Base-by-base conservation (phyloP, 2,113 vertebrate genomes). In the Piaya cayana region DNA sequence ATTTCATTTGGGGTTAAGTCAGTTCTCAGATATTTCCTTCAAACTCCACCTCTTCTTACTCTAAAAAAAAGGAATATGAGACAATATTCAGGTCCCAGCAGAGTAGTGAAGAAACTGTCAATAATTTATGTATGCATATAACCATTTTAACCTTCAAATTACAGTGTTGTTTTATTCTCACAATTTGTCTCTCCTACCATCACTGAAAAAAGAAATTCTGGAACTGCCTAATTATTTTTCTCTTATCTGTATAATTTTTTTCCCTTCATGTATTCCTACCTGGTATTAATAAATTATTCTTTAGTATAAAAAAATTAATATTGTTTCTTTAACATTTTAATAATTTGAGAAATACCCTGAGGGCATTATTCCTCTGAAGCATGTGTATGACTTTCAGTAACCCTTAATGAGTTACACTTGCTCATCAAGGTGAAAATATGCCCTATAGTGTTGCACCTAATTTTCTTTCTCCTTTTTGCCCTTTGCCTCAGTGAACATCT, bases 351-450 rank as follows among this genome's bases (percentile, higher is more conserved):
- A 93, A 90, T 81, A 81, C 72, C 80, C 78, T 75, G 17, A 93
- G 45, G 82, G 21, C n/a, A 92, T 82, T 92, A 79, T 86, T 90
- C 63, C 36, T 79, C 65, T 14, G 8, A 94, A 94, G 63, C 14
- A 13, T 12, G 18, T 19, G 9, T 47, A 65, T 88, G 92, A 93
- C 85, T 94, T 96, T 93, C 79, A 94, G 26, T 64, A 96, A 76
- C n/a, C 76, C 53, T 45, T 81, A 93, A 96, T 75, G 79, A 96
- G 76, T 95, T 95, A 52, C 16, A 81, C 79, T 78, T 90, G 63
- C 47, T 95, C 79, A 95, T 92, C 96, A 95, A 97, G 90, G 93
- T 96, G 82, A 94, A 93, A 95, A 83, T 86, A 83, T 64, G 39
- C 64, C 63, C 43, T 90, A 25, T 88, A 88, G 49, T 60, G 27